These are phyloP conservation scores for Melanotaenia duboulayi DNA, from an alignment of 2,113 vertebrate genomes.

Conservation along the genomic window DNA sequence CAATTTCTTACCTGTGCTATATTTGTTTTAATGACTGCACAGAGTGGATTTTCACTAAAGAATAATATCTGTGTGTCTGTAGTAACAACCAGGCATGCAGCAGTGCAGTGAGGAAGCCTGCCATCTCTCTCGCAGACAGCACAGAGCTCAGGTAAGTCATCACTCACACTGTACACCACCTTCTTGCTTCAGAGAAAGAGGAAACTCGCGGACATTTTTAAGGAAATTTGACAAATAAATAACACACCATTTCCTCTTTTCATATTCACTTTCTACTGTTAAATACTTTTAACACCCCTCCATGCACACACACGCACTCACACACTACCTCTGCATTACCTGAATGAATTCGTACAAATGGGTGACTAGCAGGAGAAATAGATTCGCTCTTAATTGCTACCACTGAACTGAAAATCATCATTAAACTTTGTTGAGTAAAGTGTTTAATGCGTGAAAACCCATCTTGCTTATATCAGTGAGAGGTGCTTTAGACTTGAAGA, in stretches of 20 bases:
- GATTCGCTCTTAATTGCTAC: conserved; percentile 32
- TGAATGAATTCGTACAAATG: conserved; percentile 12
- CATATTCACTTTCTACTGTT: conserved; percentile 11
- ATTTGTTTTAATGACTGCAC: neutral
- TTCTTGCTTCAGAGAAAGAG: neutral
- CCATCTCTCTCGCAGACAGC: conserved; percentile 97
- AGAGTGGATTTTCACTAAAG: neutral
- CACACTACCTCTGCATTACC: conserved; percentile 19
- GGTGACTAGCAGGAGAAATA: conserved; percentile 8
- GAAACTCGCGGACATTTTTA: neutral
- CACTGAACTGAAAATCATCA: conserved; percentile 27
- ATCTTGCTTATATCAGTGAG: conserved; percentile 21
- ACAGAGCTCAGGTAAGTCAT: conserved; percentile 92
- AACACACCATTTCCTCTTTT: neutral
- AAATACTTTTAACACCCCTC: too few species aligned
- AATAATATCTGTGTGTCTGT: conserved; percentile 17
- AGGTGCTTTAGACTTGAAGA: conserved; percentile 13
- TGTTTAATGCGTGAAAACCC: conserved; percentile 25
- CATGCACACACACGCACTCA: neutral
- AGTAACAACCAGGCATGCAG: conserved; percentile 96
- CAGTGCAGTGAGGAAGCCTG: conserved; percentile 92
- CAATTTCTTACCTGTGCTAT: neutral
- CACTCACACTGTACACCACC: neutral
- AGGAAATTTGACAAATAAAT: neutral
- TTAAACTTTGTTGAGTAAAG: conserved; percentile 33